Evolutionary conservation across 2,797 vertebrate species (phyloP), one percentile per base, ranked within the genome.

Genomic region (Pseudochaenichthys georgianus): DNA sequence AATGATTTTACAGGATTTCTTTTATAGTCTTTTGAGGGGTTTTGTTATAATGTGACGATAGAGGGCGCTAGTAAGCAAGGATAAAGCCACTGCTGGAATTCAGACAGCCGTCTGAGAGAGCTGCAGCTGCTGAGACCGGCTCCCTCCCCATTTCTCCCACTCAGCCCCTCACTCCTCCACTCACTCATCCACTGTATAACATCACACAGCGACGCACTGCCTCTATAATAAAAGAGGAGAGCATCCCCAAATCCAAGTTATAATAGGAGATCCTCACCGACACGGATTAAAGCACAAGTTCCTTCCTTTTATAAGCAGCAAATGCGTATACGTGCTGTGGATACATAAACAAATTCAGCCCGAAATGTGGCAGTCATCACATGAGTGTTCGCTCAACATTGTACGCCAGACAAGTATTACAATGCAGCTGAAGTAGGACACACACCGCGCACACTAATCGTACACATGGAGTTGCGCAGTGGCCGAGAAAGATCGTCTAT

Each of bases 61-160:
- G 95, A 95, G 94, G 95, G 95, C 94, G 94, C 92, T 87, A 73
- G 87, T 85, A 74, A 92, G 94, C 83, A 92, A 92, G 89, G 91
- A 91, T 91, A 85, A 58, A 87, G 43, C 64, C 86, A 90, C 85
- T 90, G 89, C 73, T 92, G 92, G 83, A 90, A 93, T 93, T 83
- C 81, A 90, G 75, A 79, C 79, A 78, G 82, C 51, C 68, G 87
- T 61, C 70, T 85, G 86, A 86, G 89, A 43, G 61, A 85, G 86
- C 85, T 88, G 76, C 88, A 92, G 88, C 90, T 88, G 87, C 87
- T 84, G 83, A 85, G 73, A 75, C 82, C 70, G 72, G 46, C 83
- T 80, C 42, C n/a, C 10, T 10, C 19, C n/a, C 23, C 10, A 21
- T 42, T 38, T 31, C 55, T 23, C 31, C 54, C 64, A 10, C 54